Evolutionary conservation across 2,888 invertebrate genomes (phyloP), one percentile per base, ranked within the genome.

Genomic region (Zootermopsis nevadensis): DNA sequence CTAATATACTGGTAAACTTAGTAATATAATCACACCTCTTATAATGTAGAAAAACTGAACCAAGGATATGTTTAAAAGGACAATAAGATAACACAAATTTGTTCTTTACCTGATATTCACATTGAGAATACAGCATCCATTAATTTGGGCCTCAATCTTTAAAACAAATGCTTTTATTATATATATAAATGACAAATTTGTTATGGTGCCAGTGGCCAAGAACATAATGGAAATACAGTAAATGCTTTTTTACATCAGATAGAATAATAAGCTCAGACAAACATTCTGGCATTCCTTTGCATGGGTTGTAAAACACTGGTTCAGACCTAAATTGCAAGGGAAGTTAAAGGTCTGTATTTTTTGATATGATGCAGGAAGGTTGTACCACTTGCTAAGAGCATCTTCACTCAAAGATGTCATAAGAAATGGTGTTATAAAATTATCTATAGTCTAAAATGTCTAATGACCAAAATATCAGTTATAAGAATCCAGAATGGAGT

Each of bases 331-430:
- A 30, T 60, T 79, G 35, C 55, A 79, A 35, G 15, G 60, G 79
- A 48, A 77, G 77, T 77, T 53, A 24, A 77, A 42, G 31, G 77
- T 77, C 77, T 53, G 53, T 53, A 53, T 35, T 53, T 30, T 83
- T 69, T 83, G 83, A 83, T 83, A 83, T 80, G 80, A 83, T 80
- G 80, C 80, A 35, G 82, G 83, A 83, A 83, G 80, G 82, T 74
- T 48, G n/a, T 33, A 83, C 83, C 80, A 80, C 80, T 74, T 76
- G 69, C 83, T 83, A 83, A 67, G 55, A 83, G 53, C 80, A 69
- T 77, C 69, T 38, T 77, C 42, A 66, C 60, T 82, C 77, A 60
- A 82, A 82, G 77, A 77, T 82, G 82, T 77, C 82, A 48, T 77
- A 67, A 77, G 35, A 82, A 55, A 76, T 82, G 55, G 83, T 80